Conservation (phyloP, 2,888 invertebrate species). For the Limnephilus auricula region DNA sequence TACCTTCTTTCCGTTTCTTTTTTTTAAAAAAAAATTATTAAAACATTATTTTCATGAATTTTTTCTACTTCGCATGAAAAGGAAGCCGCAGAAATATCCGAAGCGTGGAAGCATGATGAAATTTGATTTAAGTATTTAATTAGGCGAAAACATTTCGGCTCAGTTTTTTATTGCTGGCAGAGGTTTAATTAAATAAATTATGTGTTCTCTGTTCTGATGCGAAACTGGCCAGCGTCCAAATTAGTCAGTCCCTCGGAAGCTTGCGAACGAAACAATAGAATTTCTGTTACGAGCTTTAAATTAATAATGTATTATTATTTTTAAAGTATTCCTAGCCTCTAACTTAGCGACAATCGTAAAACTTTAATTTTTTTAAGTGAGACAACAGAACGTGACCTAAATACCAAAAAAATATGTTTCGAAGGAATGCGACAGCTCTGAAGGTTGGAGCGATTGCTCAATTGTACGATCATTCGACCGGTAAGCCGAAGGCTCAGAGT, state of each 20-base stretch:
- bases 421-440: not conserved
- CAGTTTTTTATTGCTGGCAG: conserved; percentile 19
- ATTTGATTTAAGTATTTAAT: conserved; percentile 7
- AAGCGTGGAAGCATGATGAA: not conserved
- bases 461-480: not conserved
- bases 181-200: conserved; percentile 32
- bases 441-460: not conserved
- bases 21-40: not conserved
- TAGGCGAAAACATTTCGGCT: conserved; percentile 10
- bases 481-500: not conserved
- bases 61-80: not conserved
- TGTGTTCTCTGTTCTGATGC: not conserved
- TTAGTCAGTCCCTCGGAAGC: not conserved
- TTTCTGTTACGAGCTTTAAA: not conserved
- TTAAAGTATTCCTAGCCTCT: not conserved
- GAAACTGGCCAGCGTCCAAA: conserved; percentile 24
- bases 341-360: not conserved
- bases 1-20: too few species aligned
- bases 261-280: not conserved
- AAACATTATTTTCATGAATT: not conserved
- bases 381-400: not conserved
- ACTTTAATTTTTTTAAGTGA: not conserved
- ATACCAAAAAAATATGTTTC: not conserved
- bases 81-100: not conserved
- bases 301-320: not conserved